These are phyloP conservation scores for Anguilla pacifica DNA, from an alignment of 2,797 vertebrate species.

Conservation along the genomic window DNA sequence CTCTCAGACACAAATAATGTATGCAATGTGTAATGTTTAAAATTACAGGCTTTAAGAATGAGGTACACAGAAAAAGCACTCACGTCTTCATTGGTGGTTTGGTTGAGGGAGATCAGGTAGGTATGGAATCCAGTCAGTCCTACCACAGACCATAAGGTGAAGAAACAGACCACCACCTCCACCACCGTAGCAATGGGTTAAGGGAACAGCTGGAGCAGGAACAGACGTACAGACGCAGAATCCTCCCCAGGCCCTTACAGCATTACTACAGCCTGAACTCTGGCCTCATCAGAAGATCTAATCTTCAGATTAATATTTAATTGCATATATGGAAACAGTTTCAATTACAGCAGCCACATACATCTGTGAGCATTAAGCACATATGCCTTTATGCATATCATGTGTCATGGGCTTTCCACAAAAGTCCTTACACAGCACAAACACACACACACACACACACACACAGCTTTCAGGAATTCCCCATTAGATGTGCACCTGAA, in stretches of 20 bases:
- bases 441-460: neutral
- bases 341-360: neutral
- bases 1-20: neutral
- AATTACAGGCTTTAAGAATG: neutral
- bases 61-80: slow-evolving; percentile 57
- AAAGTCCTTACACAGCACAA: neutral
- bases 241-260: neutral
- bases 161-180: slow-evolving; percentile 97
- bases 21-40: neutral
- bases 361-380: neutral
- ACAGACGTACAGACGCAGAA: neutral
- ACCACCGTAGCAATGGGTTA: slow-evolving; percentile 83
- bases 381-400: neutral
- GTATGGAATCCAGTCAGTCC: slow-evolving; percentile 97
- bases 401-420: neutral
- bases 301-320: neutral
- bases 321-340: neutral
- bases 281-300: neutral
- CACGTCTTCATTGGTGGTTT: slow-evolving; percentile 98
- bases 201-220: slow-evolving; percentile 44
- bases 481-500: slow-evolving; percentile 44
- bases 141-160: slow-evolving; percentile 98
- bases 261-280: neutral
- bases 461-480: too few species aligned
- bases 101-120: slow-evolving; percentile 97